Conservation (phyloP, 64 coral and sea anemone genomes). For the Pocillopora damicornis region DNA sequence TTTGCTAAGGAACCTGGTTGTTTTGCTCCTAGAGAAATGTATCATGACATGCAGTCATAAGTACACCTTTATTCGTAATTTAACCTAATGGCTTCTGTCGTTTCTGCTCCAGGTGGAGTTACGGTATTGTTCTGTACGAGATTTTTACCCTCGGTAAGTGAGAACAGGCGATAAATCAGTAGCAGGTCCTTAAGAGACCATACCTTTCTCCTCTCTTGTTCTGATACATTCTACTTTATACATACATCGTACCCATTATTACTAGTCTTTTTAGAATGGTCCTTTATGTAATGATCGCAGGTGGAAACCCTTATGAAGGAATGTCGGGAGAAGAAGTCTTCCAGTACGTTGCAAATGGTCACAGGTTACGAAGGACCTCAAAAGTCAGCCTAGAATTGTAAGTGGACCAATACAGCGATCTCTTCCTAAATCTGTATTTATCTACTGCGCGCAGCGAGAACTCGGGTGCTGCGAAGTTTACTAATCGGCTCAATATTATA, state of each 20-base stretch:
- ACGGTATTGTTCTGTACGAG: constrained; percentile 18
- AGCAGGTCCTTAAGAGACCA: background rate
- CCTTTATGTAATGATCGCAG: background rate
- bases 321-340: constrained; percentile 26
- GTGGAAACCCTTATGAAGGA: constrained; percentile 9
- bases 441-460: background rate
- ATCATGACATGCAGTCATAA: background rate
- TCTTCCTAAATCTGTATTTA: background rate
- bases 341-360: background rate
- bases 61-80: background rate
- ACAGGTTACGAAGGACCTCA: background rate
- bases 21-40: no score
- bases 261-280: no score
- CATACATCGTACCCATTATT: background rate
- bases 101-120: constrained; percentile 14
- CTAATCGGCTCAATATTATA: no score
- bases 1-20: no score
- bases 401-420: background rate
- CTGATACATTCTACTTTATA: background rate
- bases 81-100: background rate
- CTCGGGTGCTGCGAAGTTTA: no score
- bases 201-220: background rate
- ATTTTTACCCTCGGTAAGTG: constrained; percentile 45
- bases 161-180: background rate
- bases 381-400: background rate